Base-by-base conservation (phyloP, 2,113 vertebrate species). In the Otocyon megalotis region DNA sequence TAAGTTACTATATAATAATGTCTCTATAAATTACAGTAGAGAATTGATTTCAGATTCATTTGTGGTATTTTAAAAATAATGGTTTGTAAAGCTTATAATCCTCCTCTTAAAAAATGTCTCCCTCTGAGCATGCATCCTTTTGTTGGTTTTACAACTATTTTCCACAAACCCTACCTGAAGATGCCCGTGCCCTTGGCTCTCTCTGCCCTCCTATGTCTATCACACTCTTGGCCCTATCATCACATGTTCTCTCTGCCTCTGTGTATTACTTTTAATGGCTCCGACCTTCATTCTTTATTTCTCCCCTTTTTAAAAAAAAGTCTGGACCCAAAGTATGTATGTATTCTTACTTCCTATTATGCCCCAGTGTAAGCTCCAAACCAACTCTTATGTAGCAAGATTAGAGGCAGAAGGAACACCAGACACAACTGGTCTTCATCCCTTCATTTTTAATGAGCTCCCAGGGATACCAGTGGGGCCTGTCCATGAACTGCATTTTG, bases 181-280 rank as follows among this genome's bases (percentile, higher is more conserved):
- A 11, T 3, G 0, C 22, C 28, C 0, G 1, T 0, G 14, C 37
- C 26, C 62, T 37, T 26, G 10, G 2, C 2, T 13, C n/a, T 24
- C 11, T 15, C 4, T 43, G 13, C 19, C 22, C 17, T 58, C 2
- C 5, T 24, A 2, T 0, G 10, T 12, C 35, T 26, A 8, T n/a
- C 28, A 0, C 14, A 48, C 62, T 17, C 1, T 12, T 17, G 50
- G 50, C 15, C 9, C 30, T 3, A 3, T 12, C 63, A 20, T 28
- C 53, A 14, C 35, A 50, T 20, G 1, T 0, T 63, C 5, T 16
- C 14, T 92, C 96, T 91, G 15, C 8, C 28, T 72, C 8, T 12
- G n/a, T 24, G 37, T 30, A 17, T 20, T 60, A 8, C 16, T 56
- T 56, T 76, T 26, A 43, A 58, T 1, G 14, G 28, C 5, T 22